Evolutionary conservation across 2,888 invertebrate genomes (phyloP).

Genomic region (Lysandra coridon): DNA sequence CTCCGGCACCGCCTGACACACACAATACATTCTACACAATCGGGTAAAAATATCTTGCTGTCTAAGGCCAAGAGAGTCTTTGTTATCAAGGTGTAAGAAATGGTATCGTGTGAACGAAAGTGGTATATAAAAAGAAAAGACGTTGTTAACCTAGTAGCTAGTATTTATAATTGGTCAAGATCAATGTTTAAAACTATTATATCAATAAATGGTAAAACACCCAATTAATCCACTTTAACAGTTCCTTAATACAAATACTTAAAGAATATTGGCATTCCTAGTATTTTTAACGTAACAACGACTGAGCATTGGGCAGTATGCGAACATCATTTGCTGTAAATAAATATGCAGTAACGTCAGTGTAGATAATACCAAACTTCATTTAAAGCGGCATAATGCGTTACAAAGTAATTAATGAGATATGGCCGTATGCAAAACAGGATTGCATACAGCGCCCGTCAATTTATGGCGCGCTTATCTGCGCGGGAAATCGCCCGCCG

Average conservation of each 20-base stretch:
- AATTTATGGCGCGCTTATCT: constrained; percentile 35
- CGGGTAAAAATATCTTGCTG: constrained; percentile 27
- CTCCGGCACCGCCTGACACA: constrained; percentile 87
- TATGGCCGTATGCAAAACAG: constrained; percentile 31
- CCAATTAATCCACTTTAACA: too few species aligned
- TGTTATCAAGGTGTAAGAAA: background rate
- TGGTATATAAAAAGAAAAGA: background rate
- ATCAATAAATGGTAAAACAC: background rate
- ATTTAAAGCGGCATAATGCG: constrained; percentile 9
- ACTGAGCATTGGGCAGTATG: too few species aligned
- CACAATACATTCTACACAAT: background rate
- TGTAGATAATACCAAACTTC: constrained; percentile 17
- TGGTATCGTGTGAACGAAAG: background rate
- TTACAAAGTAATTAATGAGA: constrained; percentile 29
- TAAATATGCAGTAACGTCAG: background rate
- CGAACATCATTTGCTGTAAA: background rate
- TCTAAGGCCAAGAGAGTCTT: background rate
- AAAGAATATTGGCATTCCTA: too few species aligned
- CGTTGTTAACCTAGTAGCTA: background rate
- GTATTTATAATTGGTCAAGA: background rate
- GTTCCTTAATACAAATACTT: too few species aligned
- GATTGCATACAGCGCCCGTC: constrained; percentile 36
- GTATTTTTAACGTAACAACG: too few species aligned
- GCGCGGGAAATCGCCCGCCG: constrained; percentile 21
- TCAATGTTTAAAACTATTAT: background rate